Evolutionary conservation across 2,888 invertebrate species (phyloP), one percentile per base, ranked within the genome.

Genomic region (Cheilosia vulpina): DNA sequence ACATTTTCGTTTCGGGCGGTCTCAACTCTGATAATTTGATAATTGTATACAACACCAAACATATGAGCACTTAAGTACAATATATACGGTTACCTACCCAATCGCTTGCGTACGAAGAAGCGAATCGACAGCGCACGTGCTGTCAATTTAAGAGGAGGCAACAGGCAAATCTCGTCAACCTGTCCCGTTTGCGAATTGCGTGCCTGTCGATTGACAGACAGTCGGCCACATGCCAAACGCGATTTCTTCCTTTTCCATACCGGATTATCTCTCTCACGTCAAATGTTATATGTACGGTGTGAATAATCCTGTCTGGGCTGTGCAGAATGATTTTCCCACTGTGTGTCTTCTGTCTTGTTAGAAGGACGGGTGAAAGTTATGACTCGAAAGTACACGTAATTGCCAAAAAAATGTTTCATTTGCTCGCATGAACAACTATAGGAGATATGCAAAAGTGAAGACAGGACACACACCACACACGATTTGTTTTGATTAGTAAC

Each of bases 81-180:
- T 11, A 13, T 4, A 3, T 13, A 38, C 11, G 47, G 50, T 38
- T 73, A 79, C 84, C 84, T 71, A 69, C 79, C 63, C 60, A 66
- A 66, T 75, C 60, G 75, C 69, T 19, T 80, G 80, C 80, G 75
- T 84, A 79, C 85, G 76, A 81, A 53, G 76, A 72, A 77, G 76
- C 72, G 72, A 81, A 72, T 81, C 85, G 81, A 85, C 85, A 81
- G 81, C 76, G 76, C 81, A 77, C 81, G 85, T 81, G 85, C 85
- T 85, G 85, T 85, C 85, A 77, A 57, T 81, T 85, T 81, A 85
- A 72, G 60, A 62, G 55, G 3, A 60, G 45, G 73, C 62, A 73
- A 62, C 75, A 72, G 72, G 63, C 63, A 68, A 81, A 85, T 81
- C 85, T 85, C 85, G 85, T 85, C 85, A 85, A 81, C 72, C 76